These are phyloP conservation scores for Spinus pinus DNA, from an alignment of 2,797 vertebrate genomes.

Conservation along the genomic window DNA sequence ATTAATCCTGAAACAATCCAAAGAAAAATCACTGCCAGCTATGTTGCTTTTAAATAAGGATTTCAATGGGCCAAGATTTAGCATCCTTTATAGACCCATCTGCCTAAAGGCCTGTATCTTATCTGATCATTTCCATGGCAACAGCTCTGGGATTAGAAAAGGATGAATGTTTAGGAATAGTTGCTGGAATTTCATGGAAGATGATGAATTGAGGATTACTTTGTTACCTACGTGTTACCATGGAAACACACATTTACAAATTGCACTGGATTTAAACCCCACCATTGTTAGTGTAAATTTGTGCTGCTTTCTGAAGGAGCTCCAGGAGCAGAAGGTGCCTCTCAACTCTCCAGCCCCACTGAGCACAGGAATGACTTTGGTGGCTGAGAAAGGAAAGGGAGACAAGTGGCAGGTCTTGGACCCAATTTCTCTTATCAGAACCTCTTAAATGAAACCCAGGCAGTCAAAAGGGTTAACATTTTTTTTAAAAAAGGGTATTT, in stretches of 20 bases:
- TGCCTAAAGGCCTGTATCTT: conserved; percentile 74
- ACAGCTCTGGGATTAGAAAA: conserved; percentile 79
- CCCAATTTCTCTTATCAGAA: neutral
- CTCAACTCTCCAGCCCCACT: neutral
- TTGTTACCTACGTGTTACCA: conserved; percentile 72
- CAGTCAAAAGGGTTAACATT: neutral
- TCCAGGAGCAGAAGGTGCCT: neutral
- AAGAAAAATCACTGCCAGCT: neutral
- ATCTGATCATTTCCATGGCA: conserved; percentile 84
- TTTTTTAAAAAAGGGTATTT: rapidly evolving
- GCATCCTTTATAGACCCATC: conserved; percentile 66
- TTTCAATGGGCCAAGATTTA: conserved; percentile 72
- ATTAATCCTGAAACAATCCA: conserved; percentile 20
- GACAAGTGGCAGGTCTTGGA: neutral
- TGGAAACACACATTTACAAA: conserved; percentile 78
- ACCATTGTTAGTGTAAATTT: conserved; percentile 55
- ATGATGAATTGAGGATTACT: conserved; percentile 78
- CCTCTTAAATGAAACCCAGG: neutral
- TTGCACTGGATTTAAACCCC: conserved; percentile 63
- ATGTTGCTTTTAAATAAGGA: conserved; percentile 26
- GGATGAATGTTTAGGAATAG: conserved; percentile 78
- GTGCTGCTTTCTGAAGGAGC: neutral
- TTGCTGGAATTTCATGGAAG: conserved; percentile 78
- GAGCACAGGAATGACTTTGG: rapidly evolving
- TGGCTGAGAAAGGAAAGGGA: neutral